phyloP scores from a whole-genome alignment of 2,888 invertebrate genomes.

The Tinea pellionella region DNA sequence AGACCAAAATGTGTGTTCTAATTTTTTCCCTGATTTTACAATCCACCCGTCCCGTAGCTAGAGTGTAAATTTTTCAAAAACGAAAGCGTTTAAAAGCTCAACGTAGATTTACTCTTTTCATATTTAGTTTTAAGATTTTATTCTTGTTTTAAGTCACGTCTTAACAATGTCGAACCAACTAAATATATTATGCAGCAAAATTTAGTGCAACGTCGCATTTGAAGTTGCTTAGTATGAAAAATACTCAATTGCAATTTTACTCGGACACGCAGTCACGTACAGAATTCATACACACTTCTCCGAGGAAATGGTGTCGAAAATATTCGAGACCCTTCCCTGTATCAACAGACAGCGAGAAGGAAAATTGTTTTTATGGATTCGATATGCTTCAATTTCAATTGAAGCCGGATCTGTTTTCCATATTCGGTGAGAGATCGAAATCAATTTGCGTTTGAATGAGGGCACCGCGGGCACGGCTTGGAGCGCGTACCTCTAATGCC shows the following conservation, averaged over 20 bases:
- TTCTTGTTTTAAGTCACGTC: not conserved
- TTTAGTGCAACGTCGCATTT: not conserved
- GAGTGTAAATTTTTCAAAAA: not conserved
- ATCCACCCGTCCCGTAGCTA: slow-evolving; percentile 13
- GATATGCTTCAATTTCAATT: slow-evolving; percentile 63
- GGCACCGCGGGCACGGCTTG: slow-evolving; percentile 25
- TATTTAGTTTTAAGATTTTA: not conserved
- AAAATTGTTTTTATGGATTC: slow-evolving; percentile 65
- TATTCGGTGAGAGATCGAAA: slow-evolving; percentile 38
- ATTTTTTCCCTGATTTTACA: slow-evolving; percentile 23
- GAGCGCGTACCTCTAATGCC: slow-evolving; percentile 17
- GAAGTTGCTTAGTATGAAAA: not conserved
- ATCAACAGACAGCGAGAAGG: slow-evolving; percentile 45
- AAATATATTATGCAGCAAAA: not conserved
- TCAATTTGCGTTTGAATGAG: slow-evolving; percentile 52
- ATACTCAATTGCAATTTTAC: slow-evolving; percentile 33
- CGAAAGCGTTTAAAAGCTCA: slow-evolving; percentile 7
- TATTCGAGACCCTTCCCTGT: slow-evolving; percentile 36
- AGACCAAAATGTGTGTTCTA: slow-evolving; percentile 17
- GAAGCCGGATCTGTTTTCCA: slow-evolving; percentile 43
- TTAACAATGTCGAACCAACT: not conserved
- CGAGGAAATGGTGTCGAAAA: slow-evolving; percentile 45
- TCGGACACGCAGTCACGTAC: slow-evolving; percentile 46
- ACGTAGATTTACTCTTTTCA: no score
- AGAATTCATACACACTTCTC: slow-evolving; percentile 39